Evolutionary conservation across 2,113 vertebrate species (phyloP).

Genomic region (Ciconia stormi): DNA sequence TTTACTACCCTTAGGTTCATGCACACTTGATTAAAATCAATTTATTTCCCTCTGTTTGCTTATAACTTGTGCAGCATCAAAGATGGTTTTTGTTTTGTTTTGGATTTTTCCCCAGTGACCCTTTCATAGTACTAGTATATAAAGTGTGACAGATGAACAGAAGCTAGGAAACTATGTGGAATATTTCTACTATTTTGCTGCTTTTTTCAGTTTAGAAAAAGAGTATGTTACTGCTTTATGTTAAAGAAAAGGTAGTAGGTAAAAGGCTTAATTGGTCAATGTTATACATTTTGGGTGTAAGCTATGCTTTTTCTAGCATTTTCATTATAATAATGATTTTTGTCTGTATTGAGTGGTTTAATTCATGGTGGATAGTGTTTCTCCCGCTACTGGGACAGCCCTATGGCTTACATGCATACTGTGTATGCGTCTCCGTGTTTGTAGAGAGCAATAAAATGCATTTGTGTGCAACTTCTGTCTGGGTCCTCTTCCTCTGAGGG

Average conservation of each 20-base stretch:
- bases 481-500: background rate
- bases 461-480: constrained; percentile 5
- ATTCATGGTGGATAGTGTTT: constrained; percentile 44
- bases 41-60: background rate
- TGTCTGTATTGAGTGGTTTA: constrained; percentile 25
- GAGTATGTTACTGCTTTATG: constrained; percentile 16
- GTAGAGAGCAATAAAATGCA: constrained; percentile 24
- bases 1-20: background rate
- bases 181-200: constrained; percentile 53
- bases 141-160: background rate
- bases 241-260: constrained; percentile 41
- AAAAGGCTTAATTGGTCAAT: background rate
- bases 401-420: constrained; percentile 14
- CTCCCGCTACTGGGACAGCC: constrained; percentile 41
- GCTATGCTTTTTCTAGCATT: constrained; percentile 34
- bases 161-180: constrained; percentile 36
- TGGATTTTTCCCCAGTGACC: background rate
- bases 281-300: constrained; percentile 48
- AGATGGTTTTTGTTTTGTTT: background rate
- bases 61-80: background rate
- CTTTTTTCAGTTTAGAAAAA: constrained; percentile 33
- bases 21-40: background rate
- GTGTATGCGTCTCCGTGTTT: constrained; percentile 27
- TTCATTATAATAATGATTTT: constrained; percentile 62
- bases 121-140: background rate